Evolutionary conservation across 2,888 invertebrate species (phyloP), one percentile per base, ranked within the genome.

Genomic region (Entomobrya proxima): DNA sequence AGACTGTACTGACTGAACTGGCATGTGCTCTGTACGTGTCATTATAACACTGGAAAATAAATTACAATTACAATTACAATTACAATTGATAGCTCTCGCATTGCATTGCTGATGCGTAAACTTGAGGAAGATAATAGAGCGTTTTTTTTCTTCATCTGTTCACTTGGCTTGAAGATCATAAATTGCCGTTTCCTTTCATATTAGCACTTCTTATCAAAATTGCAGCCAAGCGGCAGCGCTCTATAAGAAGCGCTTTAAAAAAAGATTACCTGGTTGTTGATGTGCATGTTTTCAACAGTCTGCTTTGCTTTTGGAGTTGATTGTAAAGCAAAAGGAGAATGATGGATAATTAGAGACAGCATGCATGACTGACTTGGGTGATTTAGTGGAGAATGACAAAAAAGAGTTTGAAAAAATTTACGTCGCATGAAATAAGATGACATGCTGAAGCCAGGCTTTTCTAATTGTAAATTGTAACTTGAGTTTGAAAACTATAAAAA

Each of bases 321-420:
- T 55, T 24, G 11, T 67, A 15, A 44, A 3, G 21, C 27, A 18
- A 32, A 18, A 50, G 50, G 50, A 79, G 24, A 37, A 9, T 72
- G 72, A 80, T 72, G 40, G 69, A 77, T 77, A 44, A 32, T 76
- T 55, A 72, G 47, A 58, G 30, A 18, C 37, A 40, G 40, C 72
- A 80, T 55, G 80, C 52, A 44, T 58, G 72, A 72, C 79, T 79
- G 72, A 72, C 44, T 80, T 72, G 40, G 64, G 58, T 72, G 80
- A 80, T 72, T 79, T 79, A 35, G 27, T 30, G 47, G 30, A 21
- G 61, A n/a, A 40, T 47, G 72, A 72, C 72, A 72, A 72, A 47
- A 72, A 30, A n/a, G 64, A 30, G 18, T 47, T 47, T 72, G 72
- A 77, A 37, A 44, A 13, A 67, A 67, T 37, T 67, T 72, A 44